Percentiles rank a stretch among this genome's conserved stretches.
Evolutionary conservation across 2,113 vertebrate species (phyloP).

Genomic region (Hemiscyllium ocellatum): DNA sequence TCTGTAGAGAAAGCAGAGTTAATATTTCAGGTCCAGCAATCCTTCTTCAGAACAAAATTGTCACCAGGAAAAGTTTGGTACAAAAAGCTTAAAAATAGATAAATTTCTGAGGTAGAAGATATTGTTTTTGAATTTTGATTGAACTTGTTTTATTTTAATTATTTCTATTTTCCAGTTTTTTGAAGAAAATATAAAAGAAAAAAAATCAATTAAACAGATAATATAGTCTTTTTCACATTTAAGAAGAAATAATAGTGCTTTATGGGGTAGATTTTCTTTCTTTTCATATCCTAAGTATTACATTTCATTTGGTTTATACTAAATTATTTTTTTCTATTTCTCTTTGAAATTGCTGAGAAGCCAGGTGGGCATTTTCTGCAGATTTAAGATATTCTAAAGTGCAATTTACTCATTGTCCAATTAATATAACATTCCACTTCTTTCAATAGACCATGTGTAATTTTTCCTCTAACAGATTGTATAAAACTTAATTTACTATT

Average conservation of each 20-base stretch:
- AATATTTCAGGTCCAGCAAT: no score
- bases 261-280: background rate
- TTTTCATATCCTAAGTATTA: background rate
- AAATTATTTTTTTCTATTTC: background rate
- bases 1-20: no score
- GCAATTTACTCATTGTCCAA: background rate
- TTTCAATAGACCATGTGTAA: background rate
- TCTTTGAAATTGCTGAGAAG: background rate
- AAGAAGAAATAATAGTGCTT: background rate
- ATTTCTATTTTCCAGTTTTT: background rate
- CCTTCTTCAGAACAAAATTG: no score
- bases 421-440: background rate
- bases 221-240: background rate
- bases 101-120: background rate
- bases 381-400: background rate
- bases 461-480: background rate
- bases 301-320: background rate
- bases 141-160: background rate
- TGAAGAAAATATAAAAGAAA: background rate
- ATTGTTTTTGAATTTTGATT: background rate
- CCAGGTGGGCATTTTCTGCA: background rate
- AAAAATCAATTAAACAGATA: background rate
- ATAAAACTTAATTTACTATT: background rate
- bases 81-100: background rate
- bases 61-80: no score